These are phyloP conservation scores for Pao palembangensis DNA, from an alignment of 2,113 vertebrate genomes.

Conservation along the genomic window DNA sequence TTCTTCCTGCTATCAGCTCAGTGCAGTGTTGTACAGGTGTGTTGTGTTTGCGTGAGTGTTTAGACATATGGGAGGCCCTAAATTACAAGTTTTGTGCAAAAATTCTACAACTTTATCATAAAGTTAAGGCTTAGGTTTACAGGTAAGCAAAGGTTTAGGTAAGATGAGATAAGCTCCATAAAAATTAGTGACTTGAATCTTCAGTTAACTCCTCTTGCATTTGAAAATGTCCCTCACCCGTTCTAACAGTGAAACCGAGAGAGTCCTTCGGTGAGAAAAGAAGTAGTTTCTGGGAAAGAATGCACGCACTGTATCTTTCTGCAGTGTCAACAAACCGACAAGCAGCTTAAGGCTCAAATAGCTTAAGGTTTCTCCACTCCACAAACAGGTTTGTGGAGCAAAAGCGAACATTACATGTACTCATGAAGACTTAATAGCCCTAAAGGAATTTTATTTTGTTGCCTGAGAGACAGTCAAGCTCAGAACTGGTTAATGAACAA, in stretches of 20 bases:
- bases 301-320: background rate
- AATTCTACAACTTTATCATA: too few species aligned
- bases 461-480: conserved; percentile 23
- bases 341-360: background rate
- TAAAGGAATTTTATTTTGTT: conserved; percentile 18
- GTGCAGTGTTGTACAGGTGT: conserved; percentile 49
- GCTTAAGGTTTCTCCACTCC: background rate
- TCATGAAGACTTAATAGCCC: background rate
- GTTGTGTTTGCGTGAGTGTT: conserved; percentile 20
- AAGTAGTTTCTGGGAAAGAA: background rate
- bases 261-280: background rate
- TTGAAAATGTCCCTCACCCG: background rate
- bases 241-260: background rate
- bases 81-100: background rate
- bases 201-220: background rate
- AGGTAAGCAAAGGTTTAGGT: too few species aligned
- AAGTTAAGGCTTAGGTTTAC: too few species aligned
- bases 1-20: conserved; percentile 55
- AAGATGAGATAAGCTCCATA: too few species aligned
- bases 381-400: conserved; percentile 18
- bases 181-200: too few species aligned
- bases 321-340: conserved; percentile 5
- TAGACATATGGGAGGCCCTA: conserved; percentile 12
- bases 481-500: conserved; percentile 36
- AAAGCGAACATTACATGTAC: conserved; percentile 14